Percentiles rank a stretch among this genome's conserved stretches.
These are phyloP conservation scores for Abscondita cerata DNA, from an alignment of 2,888 invertebrate genomes.

Conservation along the genomic window DNA sequence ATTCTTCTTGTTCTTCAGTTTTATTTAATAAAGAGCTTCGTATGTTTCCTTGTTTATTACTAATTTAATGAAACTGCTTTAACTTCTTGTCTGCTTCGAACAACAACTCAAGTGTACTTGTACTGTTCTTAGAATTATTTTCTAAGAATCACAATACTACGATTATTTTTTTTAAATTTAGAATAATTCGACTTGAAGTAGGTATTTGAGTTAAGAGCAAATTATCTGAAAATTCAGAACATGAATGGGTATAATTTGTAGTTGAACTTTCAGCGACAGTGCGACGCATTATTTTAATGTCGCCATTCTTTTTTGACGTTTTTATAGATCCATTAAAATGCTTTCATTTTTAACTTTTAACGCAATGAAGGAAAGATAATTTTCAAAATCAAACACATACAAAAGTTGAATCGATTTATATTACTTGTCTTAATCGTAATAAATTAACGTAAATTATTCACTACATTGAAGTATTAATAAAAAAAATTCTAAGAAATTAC, in stretches of 20 bases:
- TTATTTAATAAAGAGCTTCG: slow-evolving; percentile 20
- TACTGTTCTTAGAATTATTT: no score
- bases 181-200: no score
- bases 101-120: no score
- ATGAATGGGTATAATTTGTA: slow-evolving; percentile 25
- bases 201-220: slow-evolving; percentile 8
- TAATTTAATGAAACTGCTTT: slow-evolving; percentile 13
- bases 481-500: no score
- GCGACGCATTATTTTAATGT: slow-evolving; percentile 24
- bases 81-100: neutral
- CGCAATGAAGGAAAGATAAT: slow-evolving; percentile 20
- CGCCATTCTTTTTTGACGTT: slow-evolving; percentile 27
- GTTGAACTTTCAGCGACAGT: slow-evolving; percentile 27
- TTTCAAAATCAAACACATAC: slow-evolving; percentile 4
- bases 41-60: slow-evolving; percentile 1
- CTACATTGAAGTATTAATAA: no score
- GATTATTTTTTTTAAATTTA: no score
- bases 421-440: no score
- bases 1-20: slow-evolving; percentile 15
- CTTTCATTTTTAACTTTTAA: slow-evolving; percentile 21
- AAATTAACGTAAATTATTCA: no score
- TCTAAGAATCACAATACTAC: no score
- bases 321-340: slow-evolving; percentile 27
- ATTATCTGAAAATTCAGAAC: slow-evolving; percentile 23
- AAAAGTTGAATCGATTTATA: no score